Percentiles rank a stretch among this genome's conserved stretches.
These are phyloP conservation scores for Pimephales promelas DNA, from an alignment of 2,113 vertebrate species.

Conservation along the genomic window DNA sequence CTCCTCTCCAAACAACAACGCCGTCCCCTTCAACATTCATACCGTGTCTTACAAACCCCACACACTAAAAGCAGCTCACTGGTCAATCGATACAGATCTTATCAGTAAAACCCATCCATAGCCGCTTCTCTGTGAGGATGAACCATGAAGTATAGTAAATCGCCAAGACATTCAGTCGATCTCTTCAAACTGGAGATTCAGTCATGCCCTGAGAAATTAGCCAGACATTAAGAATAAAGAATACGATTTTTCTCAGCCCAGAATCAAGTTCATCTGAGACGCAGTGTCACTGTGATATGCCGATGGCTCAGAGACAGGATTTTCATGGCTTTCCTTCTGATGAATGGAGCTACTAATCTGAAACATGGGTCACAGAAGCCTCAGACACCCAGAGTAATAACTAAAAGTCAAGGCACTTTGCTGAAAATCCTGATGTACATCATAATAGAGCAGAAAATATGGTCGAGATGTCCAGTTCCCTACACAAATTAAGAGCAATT, in stretches of 20 bases:
- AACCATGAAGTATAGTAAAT: constrained; percentile 5
- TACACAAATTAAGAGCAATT: too few relatives aligned
- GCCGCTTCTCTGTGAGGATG: constrained; percentile 11
- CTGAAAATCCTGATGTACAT: not conserved
- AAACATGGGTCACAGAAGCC: not conserved
- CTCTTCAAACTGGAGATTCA: constrained; percentile 28
- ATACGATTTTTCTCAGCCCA: not conserved
- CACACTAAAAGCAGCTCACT: constrained; percentile 29
- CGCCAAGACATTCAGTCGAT: not conserved
- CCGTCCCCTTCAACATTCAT: not conserved
- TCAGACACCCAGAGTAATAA: not conserved
- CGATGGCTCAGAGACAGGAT: not conserved
- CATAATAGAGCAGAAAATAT: too few relatives aligned
- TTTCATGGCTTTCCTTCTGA: constrained; percentile 40
- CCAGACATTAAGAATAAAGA: constrained; percentile 3
- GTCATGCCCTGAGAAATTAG: not conserved
- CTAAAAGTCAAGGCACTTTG: not conserved
- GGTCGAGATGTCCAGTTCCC: too few relatives aligned
- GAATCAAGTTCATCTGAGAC: constrained; percentile 19
- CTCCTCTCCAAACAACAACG: constrained; percentile 12
- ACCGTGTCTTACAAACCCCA: constrained; percentile 26
- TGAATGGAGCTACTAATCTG: constrained; percentile 13
- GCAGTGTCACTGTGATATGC: constrained; percentile 40
- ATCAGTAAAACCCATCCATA: constrained; percentile 25
- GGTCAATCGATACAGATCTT: constrained; percentile 40